phyloP scores from a whole-genome alignment of 1,140 invertebrate species.

The Drosophila eugracilis region DNA sequence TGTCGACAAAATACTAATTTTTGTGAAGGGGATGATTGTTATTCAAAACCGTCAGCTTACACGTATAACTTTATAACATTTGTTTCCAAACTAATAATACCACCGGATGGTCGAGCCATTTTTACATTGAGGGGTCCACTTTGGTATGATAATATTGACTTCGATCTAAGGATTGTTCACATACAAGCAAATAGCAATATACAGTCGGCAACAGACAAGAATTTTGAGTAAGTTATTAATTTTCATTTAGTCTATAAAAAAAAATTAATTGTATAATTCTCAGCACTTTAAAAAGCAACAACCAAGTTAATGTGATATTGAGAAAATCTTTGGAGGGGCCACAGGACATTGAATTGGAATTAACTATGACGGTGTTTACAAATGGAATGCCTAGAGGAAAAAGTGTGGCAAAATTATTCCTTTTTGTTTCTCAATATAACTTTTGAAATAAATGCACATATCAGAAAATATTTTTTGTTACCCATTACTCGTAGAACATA shows the following conservation, averaged over 20 bases:
- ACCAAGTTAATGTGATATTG: conserved; percentile 91
- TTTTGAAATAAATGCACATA: conserved; percentile 85
- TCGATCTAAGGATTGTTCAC: conserved; percentile 51
- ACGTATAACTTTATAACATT: conserved; percentile 97
- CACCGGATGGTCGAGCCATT: conserved; percentile 87
- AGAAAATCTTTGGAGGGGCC: conserved; percentile 91
- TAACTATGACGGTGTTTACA: conserved; percentile 93
- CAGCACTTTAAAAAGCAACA: conserved; percentile 86
- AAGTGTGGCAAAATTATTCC: conserved; percentile 92
- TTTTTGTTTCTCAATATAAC: conserved; percentile 93
- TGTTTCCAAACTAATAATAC: conserved; percentile 92
- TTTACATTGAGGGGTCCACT: conserved; percentile 94
- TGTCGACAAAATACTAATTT: conserved; percentile 90
- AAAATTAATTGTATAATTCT: conserved; percentile 12
- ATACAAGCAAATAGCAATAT: conserved; percentile 87
- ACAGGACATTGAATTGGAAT: conserved; percentile 94
- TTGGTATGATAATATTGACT: conserved; percentile 87
- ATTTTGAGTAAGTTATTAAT: conserved; percentile 87
- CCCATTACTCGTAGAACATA: no score
- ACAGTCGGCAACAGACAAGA: conserved; percentile 87
- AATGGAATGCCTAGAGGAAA: conserved; percentile 90
- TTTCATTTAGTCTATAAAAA: no score
- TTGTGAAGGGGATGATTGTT: conserved; percentile 91
- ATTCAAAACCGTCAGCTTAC: conserved; percentile 91
- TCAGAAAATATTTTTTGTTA: neutral